Evolutionary conservation across 2,113 vertebrate species (phyloP), one percentile per base, ranked within the genome.

Genomic region (Murina feae): DNA sequence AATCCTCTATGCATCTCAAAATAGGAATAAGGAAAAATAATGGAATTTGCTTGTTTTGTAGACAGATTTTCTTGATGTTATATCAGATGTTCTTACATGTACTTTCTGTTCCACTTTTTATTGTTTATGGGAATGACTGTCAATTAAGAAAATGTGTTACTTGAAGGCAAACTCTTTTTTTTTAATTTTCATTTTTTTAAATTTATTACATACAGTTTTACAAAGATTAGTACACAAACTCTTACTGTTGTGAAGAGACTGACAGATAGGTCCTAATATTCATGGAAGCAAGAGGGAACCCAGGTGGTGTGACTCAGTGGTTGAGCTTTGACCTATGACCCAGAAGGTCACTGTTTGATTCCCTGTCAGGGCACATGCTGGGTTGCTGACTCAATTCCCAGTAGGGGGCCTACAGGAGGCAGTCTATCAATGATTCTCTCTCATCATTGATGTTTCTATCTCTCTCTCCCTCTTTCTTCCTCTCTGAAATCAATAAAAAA

Each of bases 61-160:
- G 44, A 92, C 21, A 39, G n/a, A 95, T 89, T 91, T 86, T 89
- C 85, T 93, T 74, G 8, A 79, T 79, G 32, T 60, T 90, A 18
- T 71, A 87, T 82, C 92, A 93, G 79, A 93, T 95, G 89, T 95
- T 97, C 87, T 89, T 82, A 91, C 95, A 89, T 81, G 5, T 83
- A 94, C 58, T 93, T 42, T 81, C 35, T 91, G 51, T 66, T 95
- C n/a, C 37, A 60, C 25, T 28, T 93, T 51, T 83, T 68, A 88
- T 79, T 81, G n/a, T n/a, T n/a, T 90, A 6, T 75, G 68, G n/a
- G 68, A 97, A 91, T 30, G 85, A 90, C 10, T 90, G 30, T 95
- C 83, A 92, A 71, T 95, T 78, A 93, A 51, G 39, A 91, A 90
- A 96, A 39, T 42, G 9, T 47, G 18, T 86, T 96, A 92, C 63